Percentiles rank a stretch among this genome's conserved stretches.
Conservation (phyloP, 2,113 vertebrate species). For the Rhea pennata region DNA sequence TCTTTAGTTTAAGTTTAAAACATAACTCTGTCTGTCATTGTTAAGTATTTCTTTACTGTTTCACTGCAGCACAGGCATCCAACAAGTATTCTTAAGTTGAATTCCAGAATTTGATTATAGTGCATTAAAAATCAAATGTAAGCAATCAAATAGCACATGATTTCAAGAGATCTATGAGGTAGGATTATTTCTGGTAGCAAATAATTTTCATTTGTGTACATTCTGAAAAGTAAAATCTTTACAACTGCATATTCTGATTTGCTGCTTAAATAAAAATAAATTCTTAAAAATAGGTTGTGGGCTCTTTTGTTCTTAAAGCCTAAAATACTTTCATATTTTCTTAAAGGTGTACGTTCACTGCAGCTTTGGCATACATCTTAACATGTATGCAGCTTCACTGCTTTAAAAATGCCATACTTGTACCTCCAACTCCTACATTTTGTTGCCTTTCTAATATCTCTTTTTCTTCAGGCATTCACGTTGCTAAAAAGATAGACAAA, state of each 20-base stretch:
- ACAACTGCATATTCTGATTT: neutral
- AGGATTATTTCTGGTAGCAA: neutral
- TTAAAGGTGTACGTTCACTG: neutral
- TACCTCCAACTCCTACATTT: neutral
- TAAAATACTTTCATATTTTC: neutral
- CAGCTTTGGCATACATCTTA: neutral
- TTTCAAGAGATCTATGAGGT: neutral
- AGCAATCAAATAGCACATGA: neutral
- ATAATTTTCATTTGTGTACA: neutral
- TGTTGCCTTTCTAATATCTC: neutral
- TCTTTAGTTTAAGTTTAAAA: neutral
- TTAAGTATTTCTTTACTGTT: neutral
- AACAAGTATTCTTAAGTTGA: neutral
- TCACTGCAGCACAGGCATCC: neutral
- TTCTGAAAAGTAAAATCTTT: neutral
- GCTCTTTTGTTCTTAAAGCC: neutral
- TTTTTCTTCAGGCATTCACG: conserved; percentile 77
- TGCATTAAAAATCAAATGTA: neutral
- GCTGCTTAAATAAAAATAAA: neutral
- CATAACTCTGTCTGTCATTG: neutral
- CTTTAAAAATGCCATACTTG: neutral
- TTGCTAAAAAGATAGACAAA: conserved; percentile 86
- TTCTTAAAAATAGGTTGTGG: neutral
- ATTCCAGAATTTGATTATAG: neutral
- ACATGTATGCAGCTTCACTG: neutral